Base-by-base conservation (phyloP, 2,797 vertebrate genomes). In the Hydrolagus colliei region DNA sequence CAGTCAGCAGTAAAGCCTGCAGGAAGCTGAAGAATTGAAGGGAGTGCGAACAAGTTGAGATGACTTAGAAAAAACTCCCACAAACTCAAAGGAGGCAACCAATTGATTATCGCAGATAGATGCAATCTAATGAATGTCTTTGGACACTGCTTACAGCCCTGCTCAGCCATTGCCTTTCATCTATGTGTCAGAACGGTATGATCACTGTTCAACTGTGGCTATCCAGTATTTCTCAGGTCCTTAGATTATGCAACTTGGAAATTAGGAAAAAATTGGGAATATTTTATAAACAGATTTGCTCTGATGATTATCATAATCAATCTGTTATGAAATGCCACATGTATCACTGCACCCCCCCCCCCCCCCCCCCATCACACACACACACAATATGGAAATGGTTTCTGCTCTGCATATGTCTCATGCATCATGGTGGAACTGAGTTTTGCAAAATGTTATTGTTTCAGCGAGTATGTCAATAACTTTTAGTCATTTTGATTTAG, bases 21-120 rank as follows among this genome's bases (percentile, higher is more conserved):
- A 88, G 89, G 91, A 93, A 91, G 90, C 87, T 89, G 87, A 80
- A 86, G 89, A 52, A 87, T 87, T 87, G 59, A 87, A 92, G 89
- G 90, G 90, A 89, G 80, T 88, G 85, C 88, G 85, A 87, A 86
- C 74, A 89, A 89, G 90, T 91, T 90, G 90, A 92, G 92, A 91
- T 90, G 90, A 88, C 90, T 92, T 85, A 88, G 92, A 94, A 94
- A 52, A 92, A 89, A 89, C 89, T 91, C 89, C 88, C 88, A 91
- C 89, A 89, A 89, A 4, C 90, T 90, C 88, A 90, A 88, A 89
- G 88, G 90, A 89, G 90, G 92, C 89, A 0, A 11, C 8, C 74
- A 86, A 90, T 92, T 89, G 88, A 92, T 89, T 92, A 93, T 87
- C 0, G 63, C 41, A 86, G 92, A 93, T 91, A 89, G 88, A 89